Evolutionary conservation across 2,888 invertebrate genomes (phyloP).

Genomic region (Troides aeacus): DNA sequence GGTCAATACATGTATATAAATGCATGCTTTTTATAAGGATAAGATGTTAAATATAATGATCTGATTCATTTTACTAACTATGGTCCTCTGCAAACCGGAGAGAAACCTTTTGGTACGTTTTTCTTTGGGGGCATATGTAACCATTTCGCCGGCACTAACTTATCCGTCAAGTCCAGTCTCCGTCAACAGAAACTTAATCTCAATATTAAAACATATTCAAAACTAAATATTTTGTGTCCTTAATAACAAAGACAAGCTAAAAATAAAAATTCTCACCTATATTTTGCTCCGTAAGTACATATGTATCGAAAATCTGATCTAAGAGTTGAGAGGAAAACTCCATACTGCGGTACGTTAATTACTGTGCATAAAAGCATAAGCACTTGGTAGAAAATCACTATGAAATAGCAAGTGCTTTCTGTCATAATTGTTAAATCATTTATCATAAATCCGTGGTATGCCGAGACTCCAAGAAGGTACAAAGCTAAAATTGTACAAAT

Average conservation of each 20-base stretch:
- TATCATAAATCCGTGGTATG: constrained; percentile 40
- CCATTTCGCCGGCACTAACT: too few species aligned
- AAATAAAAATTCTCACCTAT: constrained; percentile 41
- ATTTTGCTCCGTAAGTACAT: constrained; percentile 44
- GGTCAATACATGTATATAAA: too few species aligned
- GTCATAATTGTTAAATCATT: constrained; percentile 45
- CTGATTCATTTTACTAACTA: too few species aligned
- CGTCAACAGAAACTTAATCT: too few species aligned
- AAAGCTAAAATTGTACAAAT: constrained; percentile 32
- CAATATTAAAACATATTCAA: not conserved
- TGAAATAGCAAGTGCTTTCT: constrained; percentile 49
- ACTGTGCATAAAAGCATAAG: constrained; percentile 46
- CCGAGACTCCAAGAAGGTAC: constrained; percentile 29
- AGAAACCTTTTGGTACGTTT: too few species aligned
- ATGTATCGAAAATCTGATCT: constrained; percentile 52
- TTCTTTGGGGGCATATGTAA: too few species aligned
- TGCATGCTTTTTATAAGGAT: too few species aligned
- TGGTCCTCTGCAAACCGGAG: too few species aligned
- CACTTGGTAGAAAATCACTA: constrained; percentile 49
- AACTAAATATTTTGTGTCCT: not conserved
- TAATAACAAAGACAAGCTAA: not conserved
- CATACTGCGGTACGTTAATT: constrained; percentile 43
- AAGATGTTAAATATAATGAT: too few species aligned
- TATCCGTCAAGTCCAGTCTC: too few species aligned
- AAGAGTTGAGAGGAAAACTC: constrained; percentile 43